Evolutionary conservation across 2,888 invertebrate species (phyloP).

Genomic region (Tromatobia lineatoria): DNA sequence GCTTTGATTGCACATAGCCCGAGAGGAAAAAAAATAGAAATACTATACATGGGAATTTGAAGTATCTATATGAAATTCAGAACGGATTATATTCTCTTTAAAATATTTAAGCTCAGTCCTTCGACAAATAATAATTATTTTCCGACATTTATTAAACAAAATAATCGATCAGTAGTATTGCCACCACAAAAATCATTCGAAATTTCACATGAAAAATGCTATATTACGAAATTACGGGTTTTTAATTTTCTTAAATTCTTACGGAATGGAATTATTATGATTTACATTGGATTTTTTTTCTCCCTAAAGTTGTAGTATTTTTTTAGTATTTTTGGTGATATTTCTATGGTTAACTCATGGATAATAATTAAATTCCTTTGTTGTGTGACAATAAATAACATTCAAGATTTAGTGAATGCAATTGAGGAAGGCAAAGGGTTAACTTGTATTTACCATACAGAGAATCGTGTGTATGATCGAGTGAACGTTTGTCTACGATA

Average conservation of each 20-base stretch:
- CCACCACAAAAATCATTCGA: not conserved
- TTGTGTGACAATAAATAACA: not conserved
- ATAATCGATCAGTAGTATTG: not conserved
- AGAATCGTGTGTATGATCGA: not conserved
- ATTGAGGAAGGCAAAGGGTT: not conserved
- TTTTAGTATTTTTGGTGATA: too few species aligned
- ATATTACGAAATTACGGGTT: not conserved
- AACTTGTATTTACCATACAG: not conserved
- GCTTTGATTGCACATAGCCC: not conserved
- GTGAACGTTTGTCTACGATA: constrained; percentile 40
- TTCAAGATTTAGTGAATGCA: not conserved
- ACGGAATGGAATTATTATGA: too few species aligned
- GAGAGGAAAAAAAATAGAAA: constrained; percentile 1
- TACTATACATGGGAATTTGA: not conserved
- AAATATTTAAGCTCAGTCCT: not conserved
- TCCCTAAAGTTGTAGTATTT: too few species aligned
- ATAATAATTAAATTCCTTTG: not conserved
- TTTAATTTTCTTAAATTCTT: too few species aligned
- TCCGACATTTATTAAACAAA: not conserved
- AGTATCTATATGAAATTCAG: too few species aligned
- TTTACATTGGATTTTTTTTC: too few species aligned
- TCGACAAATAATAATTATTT: not conserved
- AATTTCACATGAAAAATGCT: not conserved
- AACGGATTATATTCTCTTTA: too few species aligned
- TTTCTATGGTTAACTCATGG: too few species aligned